Base-by-base conservation (phyloP, 2,113 vertebrate species). In the Fregetta grallaria region DNA sequence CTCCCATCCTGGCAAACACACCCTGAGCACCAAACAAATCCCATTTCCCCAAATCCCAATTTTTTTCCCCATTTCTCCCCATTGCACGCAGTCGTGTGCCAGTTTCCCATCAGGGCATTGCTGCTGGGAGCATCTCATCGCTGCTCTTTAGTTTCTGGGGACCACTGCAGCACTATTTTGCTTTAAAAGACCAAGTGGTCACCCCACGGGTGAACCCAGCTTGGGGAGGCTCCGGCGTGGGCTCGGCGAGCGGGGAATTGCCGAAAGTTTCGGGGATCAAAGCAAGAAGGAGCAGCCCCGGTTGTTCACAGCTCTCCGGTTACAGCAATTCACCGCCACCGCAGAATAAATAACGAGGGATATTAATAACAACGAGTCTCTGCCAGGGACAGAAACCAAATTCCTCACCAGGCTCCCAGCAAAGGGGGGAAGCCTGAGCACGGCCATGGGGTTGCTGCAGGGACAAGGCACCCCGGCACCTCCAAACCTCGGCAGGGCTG, bases 351-450 rank as follows among this genome's bases (percentile, higher is more conserved):
- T 93, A 93, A 91, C 4, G 4, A 91, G 84, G 49, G 94, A 74
- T 94, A 91, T 95, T 96, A 95, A 95, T 95, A 95, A 93, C 92
- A 70, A 62, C 8, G 3, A 77, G 50, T 42, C 70, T 32, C 65
- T 89, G 92, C 90, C 90, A 87, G 95, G 68, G 29, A 59, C 65
- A 62, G 77, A 71, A 85, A 93, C 8, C 85, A 30, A 92, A 88
- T 82, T 92, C 90, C 87, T 87, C 18, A 0, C 45, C 19, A 20
- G 68, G 71, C 40, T 93, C 62, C 21, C 0, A 2, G 81, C 45
- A 65, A 49, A 74, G 67, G 9, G 44, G 77, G 50, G 63, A 86
- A 86, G 68, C 53, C 45, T 1, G 2, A 88, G 63, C 5, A 7
- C 0, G 29, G 47, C 36, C 6, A 1, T 40, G 85, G 45, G 59